Evolutionary conservation across 30 jellyfish, hydroid and myxozoan genomes (phyloP), one percentile per base, ranked within the genome.

Genomic region (Aurelia coerulea): DNA sequence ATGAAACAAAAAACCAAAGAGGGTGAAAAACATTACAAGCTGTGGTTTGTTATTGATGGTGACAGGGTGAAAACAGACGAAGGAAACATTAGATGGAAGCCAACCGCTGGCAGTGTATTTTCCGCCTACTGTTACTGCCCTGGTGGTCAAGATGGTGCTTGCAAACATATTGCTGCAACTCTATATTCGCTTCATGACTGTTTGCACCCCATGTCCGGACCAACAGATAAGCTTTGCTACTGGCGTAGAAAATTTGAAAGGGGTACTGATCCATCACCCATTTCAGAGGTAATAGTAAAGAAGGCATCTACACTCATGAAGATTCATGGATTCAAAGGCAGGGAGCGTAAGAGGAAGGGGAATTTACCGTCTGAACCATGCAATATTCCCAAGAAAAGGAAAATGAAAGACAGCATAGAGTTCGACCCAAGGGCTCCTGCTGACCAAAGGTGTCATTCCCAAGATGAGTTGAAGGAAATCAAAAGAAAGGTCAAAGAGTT

Each of bases 61-160:
- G 86, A 76, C 12, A 76, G 74, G 62, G 59, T 10, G 58, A 23
- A 76, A 35, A 23, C 31, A 17, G 86, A 19, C 39, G 23, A 76
- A 6, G 73, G 75, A 7, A 33, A 33, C 58, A 7, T 52, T 51
- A n/a, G 75, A 76, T 58, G 74, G 86, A 58, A 76, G 62, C 86
- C 75, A 76, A 76, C 86, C 8, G 86, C 86, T 51, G 86, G 86
- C 46, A 52, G 86, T 58, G 75, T 76, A 52, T 76, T 76, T 76
- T 76, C 75, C 2, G 86, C 56, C 59, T 76, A 52, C 75, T 76
- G 86, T 76, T 32, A 62, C 59, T 76, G 74, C 54, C 86, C 86
- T 52, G 86, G 86, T 54, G 75, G 86, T 32, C 86, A 76, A 19
- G 86, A 76, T 76, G 86, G 74, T 37, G 46, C 46, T 37, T 37